Percentiles rank a stretch among this genome's conserved stretches.
These are phyloP conservation scores for Parnassius mnemosyne DNA, from an alignment of 2,888 invertebrate genomes.

Conservation along the genomic window DNA sequence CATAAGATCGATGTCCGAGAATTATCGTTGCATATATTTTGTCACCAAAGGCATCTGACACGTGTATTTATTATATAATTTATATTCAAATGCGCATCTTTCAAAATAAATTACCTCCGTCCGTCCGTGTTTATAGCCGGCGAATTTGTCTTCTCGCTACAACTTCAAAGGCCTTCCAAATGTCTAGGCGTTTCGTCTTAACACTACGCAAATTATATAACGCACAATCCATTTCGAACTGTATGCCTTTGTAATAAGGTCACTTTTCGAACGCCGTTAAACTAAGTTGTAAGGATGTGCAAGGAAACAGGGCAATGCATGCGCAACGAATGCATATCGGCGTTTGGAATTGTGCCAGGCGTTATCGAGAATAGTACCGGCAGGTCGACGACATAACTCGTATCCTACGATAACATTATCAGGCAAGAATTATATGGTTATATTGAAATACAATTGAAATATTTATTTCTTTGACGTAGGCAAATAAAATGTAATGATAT, in stretches of 20 bases:
- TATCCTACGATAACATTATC: not conserved
- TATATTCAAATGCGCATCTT: slow-evolving; percentile 10
- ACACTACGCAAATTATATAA: slow-evolving; percentile 27
- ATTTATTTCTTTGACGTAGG: too few species aligned
- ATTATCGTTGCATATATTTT: not conserved
- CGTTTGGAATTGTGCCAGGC: slow-evolving; percentile 65
- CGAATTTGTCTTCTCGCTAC: not conserved
- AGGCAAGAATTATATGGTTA: too few species aligned
- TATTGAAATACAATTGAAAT: too few species aligned
- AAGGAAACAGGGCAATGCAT: slow-evolving; percentile 37
- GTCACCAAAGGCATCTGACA: not conserved
- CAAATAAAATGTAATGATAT: too few species aligned
- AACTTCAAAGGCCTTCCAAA: slow-evolving; percentile 15
- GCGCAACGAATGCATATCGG: slow-evolving; percentile 40
- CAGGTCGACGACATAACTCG: slow-evolving; percentile 51
- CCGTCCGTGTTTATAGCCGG: not conserved
- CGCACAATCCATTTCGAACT: not conserved
- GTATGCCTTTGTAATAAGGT: not conserved
- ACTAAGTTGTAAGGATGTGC: slow-evolving; percentile 23
- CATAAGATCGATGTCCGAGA: not conserved
- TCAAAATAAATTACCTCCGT: slow-evolving; percentile 7
- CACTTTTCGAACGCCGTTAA: not conserved
- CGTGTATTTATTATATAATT: not conserved
- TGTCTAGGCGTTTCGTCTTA: slow-evolving; percentile 13
- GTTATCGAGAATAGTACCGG: slow-evolving; percentile 53